phyloP scores from a whole-genome alignment of 2,113 vertebrate genomes.

The Nibea albiflora region DNA sequence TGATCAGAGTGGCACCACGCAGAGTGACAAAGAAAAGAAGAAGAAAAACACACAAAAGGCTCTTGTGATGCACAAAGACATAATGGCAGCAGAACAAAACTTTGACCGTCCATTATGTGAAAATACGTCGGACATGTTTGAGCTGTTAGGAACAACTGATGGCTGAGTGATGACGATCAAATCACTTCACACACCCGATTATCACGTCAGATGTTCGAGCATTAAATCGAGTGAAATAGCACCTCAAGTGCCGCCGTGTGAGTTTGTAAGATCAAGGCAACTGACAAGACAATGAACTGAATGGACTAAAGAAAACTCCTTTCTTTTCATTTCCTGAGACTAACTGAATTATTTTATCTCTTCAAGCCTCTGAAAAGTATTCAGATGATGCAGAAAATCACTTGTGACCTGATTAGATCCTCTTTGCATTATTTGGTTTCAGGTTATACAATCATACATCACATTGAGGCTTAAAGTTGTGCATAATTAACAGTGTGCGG shows the following conservation, averaged over 20 bases:
- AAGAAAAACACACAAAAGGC: conserved; percentile 18
- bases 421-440: too few relatives aligned
- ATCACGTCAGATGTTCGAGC: neutral
- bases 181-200: neutral
- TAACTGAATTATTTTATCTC: neutral
- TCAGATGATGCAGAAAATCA: neutral
- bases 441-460: too few relatives aligned
- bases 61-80: conserved; percentile 26
- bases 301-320: neutral
- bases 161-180: neutral
- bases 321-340: neutral
- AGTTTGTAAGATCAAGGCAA: neutral
- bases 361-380: too few relatives aligned
- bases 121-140: conserved; percentile 7
- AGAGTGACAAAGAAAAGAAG: conserved; percentile 29
- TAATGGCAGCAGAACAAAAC: conserved; percentile 10
- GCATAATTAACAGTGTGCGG: too few relatives aligned
- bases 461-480: too few relatives aligned
- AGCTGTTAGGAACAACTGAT: neutral
- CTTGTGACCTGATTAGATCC: neutral
- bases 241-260: neutral
- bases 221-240: neutral
- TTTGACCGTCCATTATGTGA: neutral
- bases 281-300: neutral
- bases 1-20: conserved; percentile 50